phyloP scores from a whole-genome alignment of 2,113 vertebrate genomes.

The Pungitius pungitius region DNA sequence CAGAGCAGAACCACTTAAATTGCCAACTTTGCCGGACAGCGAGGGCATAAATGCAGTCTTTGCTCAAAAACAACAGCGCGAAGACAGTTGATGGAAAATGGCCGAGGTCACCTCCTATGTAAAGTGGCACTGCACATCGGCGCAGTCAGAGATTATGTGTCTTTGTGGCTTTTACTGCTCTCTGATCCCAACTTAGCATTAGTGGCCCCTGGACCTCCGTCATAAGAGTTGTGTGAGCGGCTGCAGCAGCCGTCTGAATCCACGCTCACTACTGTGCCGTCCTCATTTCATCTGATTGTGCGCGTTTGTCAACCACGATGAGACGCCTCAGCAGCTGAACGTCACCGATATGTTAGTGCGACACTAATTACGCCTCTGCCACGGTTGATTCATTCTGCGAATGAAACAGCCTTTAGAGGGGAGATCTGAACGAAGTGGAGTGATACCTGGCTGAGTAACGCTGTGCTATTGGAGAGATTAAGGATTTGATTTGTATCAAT shows the following conservation, averaged over 20 bases:
- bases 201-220: conserved; percentile 32
- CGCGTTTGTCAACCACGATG: conserved; percentile 13
- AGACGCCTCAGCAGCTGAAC: conserved; percentile 30
- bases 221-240: conserved; percentile 28
- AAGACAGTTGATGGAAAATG: background rate
- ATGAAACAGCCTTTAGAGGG: conserved; percentile 66
- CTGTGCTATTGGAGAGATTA: conserved; percentile 52
- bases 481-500: conserved; percentile 51
- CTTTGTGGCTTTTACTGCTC: conserved; percentile 27
- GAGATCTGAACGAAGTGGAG: conserved; percentile 56
- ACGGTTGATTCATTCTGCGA: conserved; percentile 63
- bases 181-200: conserved; percentile 38
- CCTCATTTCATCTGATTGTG: conserved; percentile 27
- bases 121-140: background rate
- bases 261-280: background rate
- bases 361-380: conserved; percentile 50
- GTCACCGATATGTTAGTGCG: conserved; percentile 37
- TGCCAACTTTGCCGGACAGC: conserved; percentile 14
- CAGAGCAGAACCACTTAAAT: conserved; percentile 16
- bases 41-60: background rate
- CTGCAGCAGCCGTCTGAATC: conserved; percentile 4
- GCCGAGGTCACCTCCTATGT: background rate
- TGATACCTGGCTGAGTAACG: conserved; percentile 55
- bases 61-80: background rate
- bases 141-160: conserved; percentile 7